Conservation (phyloP, 2,797 vertebrate species). For the Amblyopsis hoosieri region DNA sequence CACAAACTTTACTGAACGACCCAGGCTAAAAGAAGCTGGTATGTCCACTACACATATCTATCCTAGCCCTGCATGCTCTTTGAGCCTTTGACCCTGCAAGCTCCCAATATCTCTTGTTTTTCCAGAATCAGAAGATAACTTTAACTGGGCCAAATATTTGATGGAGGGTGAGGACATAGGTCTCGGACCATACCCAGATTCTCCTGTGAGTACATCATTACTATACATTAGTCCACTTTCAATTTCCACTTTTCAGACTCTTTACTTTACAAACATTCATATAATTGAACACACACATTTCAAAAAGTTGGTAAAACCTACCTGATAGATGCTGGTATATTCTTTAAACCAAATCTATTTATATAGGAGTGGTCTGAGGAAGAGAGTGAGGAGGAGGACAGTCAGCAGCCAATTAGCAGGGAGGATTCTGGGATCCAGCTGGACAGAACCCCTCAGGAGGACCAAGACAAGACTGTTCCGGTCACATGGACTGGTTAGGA, state of each 20-base stretch:
- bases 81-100: not conserved
- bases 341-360: not conserved
- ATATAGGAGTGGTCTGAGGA: constrained; percentile 93
- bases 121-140: constrained; percentile 86
- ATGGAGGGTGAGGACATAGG: constrained; percentile 92
- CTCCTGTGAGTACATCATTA: constrained; percentile 85
- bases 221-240: not conserved
- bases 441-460: constrained; percentile 92
- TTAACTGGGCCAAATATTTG: constrained; percentile 93
- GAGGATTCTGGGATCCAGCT: constrained; percentile 97
- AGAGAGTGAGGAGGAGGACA: constrained; percentile 88
- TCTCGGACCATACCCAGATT: constrained; percentile 80
- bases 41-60: constrained; percentile 28
- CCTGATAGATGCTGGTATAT: not conserved
- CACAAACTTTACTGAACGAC: constrained; percentile 87
- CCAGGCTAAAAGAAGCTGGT: constrained; percentile 89
- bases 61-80: not conserved
- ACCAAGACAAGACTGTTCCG: constrained; percentile 83
- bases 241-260: too few relatives aligned
- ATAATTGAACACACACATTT: too few relatives aligned
- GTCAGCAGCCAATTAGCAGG: constrained; percentile 88
- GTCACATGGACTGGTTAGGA: constrained; percentile 86
- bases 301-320: too few relatives aligned
- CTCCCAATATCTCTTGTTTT: not conserved
- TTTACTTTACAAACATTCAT: too few relatives aligned